Evolutionary conservation across 2,113 vertebrate species (phyloP), one percentile per base, ranked within the genome.

Genomic region (Leptodactylus fuscus): DNA sequence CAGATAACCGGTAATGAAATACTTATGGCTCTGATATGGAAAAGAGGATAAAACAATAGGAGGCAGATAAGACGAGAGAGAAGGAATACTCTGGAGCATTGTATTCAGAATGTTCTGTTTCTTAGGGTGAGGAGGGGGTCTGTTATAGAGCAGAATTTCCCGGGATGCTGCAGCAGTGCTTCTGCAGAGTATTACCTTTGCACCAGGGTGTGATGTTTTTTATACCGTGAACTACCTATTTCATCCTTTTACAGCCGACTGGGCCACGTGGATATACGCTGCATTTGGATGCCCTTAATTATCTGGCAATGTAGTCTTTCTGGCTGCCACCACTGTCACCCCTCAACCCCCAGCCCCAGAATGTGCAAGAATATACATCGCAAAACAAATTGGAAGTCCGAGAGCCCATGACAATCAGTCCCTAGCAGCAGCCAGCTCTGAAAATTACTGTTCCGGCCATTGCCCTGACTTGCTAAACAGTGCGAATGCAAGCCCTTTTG

Each of bases 391-490:
- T 98, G 96, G 49, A 96, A 98, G 96, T 97, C 96, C 97, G 95
- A 96, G 95, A 86, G 96, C 95, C 97, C 97, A 97, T 98, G 97
- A 98, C 97, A 96, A 97, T 96, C 96, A 97, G 97, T 97, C 97
- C 94, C 96, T 95, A 95, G 96, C 96, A 96, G 95, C 96, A 94
- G 95, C 95, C 97, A 97, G 96, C 98, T 98, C 95, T 95, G 96
- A 95, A 98, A 97, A 97, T 98, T 98, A 97, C 96, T 97, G 97
- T 98, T 99, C 97, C 97, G 97, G 95, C 96, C 95, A 97, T 96
- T 99, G 97, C 96, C 96, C 97, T 98, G 98, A 98, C 97, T 98
- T 96, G 98, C 98, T 98, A 98, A 97, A 96, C 97, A 95, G 94
- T 92, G 94, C 95, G 96, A 95, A 95, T 95, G 96, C 94, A 95